Conservation (phyloP, 64 coral and sea anemone species). For the Stichodactyla helianthus region DNA sequence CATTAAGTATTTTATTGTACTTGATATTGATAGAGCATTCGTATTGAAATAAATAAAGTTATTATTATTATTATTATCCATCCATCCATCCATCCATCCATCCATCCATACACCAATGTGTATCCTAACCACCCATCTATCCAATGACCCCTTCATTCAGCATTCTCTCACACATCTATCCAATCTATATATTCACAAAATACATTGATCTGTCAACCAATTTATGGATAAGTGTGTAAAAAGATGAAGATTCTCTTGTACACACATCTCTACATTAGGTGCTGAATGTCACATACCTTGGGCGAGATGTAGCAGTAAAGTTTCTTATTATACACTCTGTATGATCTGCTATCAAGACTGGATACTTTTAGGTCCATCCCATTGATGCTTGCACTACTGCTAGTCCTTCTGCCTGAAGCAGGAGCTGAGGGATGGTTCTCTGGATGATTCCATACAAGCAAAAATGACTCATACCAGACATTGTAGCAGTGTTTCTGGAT, state of each 20-base stretch:
- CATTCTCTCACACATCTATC: background rate
- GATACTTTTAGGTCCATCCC: background rate
- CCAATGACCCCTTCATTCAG: background rate
- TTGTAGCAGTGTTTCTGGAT: conserved; percentile 70
- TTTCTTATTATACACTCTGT: conserved; percentile 19
- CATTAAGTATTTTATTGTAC: too few relatives aligned
- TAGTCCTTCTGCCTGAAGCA: background rate
- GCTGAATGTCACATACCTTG: conserved; percentile 36
- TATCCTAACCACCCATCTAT: background rate
- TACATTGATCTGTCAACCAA: background rate
- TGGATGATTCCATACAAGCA: conserved; percentile 26
- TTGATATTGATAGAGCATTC: too few relatives aligned
- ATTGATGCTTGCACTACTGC: background rate
- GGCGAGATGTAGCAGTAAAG: conserved; percentile 90
- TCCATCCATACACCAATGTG: too few relatives aligned
- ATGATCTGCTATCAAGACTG: background rate
- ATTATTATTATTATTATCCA: too few relatives aligned
- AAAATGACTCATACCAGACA: conserved; percentile 87
- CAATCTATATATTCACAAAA: background rate
- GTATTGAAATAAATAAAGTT: too few relatives aligned
- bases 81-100: too few relatives aligned
- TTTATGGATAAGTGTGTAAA: too few relatives aligned
- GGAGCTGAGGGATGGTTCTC: background rate
- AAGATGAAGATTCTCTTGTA: too few relatives aligned
- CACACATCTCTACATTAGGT: too few relatives aligned